Base-by-base conservation (phyloP, 1,140 invertebrate species). In the Oryzaephilus surinamensis region DNA sequence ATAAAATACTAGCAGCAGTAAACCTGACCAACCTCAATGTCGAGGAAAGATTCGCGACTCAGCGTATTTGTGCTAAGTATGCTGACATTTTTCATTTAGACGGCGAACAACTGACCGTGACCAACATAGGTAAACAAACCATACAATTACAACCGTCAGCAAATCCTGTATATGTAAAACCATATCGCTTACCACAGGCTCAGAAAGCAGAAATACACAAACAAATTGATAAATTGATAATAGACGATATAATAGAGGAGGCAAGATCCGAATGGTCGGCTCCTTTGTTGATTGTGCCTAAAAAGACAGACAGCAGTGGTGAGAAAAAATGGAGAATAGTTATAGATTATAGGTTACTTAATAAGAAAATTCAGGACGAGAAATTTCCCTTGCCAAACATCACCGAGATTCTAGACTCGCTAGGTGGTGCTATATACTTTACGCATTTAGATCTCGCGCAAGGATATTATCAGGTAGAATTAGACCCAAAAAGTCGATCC, bases 11-110 rank as follows among this genome's bases (percentile, higher is more conserved):
- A n/a, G n/a, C n/a, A n/a, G n/a, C n/a, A n/a, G n/a, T n/a, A n/a
- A n/a, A n/a, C n/a, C n/a, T n/a, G n/a, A n/a, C n/a, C n/a, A n/a
- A n/a, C n/a, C n/a, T n/a, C n/a, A n/a, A n/a, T n/a, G n/a, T n/a
- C n/a, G 49, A 56, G 33, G 54, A 56, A 43, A 35, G 28, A 38
- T 7, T n/a, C 12, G 27, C 41, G 13, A 42, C 47, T 26, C 38
- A 47, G 30, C 46, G 40, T 40, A 48, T 54, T 38, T 53, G 43
- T 33, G 46, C 42, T 2, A 58, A 57, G 43, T 58, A 48, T 40
- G 18, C 41, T 6, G 54, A 54, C 31, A 29, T 55, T 30, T 59
- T 56, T 42, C 38, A 37, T 17, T 37, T 52, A 28, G 37, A 40
- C 13, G 50, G 46, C 32, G 57, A 59, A 27, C 41, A 41, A 19